Evolutionary conservation across 1,140 invertebrate genomes (phyloP).

Genomic region (Tetragonula clypearis): DNA sequence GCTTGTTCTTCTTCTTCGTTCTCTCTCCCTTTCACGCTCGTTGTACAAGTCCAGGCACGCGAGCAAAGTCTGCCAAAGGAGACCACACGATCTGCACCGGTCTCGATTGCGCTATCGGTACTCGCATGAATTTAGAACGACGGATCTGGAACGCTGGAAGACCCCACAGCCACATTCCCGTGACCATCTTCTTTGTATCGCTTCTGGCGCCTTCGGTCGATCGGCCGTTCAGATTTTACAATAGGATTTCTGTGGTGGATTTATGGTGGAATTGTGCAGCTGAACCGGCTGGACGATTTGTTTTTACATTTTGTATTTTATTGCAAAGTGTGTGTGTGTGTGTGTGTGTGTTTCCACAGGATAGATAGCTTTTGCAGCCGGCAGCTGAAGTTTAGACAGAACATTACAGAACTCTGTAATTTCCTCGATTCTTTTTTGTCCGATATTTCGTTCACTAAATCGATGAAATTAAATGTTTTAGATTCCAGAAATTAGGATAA

Average conservation of each 20-base stretch:
- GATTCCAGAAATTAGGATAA: too few species aligned
- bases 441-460: too few species aligned
- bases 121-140: constrained; percentile 70
- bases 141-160: constrained; percentile 69
- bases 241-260: background rate
- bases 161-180: constrained; percentile 22
- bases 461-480: too few species aligned
- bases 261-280: too few species aligned
- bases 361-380: too few species aligned
- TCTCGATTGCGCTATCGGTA: constrained; percentile 65
- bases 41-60: constrained; percentile 63
- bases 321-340: too few species aligned
- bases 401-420: too few species aligned
- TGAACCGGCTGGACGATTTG: too few species aligned
- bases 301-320: too few species aligned
- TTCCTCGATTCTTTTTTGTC: too few species aligned
- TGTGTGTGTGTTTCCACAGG: too few species aligned
- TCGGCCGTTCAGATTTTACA: background rate
- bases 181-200: background rate
- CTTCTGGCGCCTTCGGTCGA: background rate
- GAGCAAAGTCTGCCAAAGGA: constrained; percentile 48
- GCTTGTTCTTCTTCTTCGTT: constrained; percentile 1
- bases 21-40: constrained; percentile 53
- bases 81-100: constrained; percentile 59
- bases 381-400: too few species aligned